Percentiles rank a stretch among this genome's conserved stretches.
These are phyloP conservation scores for Heliangelus exortis DNA, from an alignment of 2,797 vertebrate species.

Conservation along the genomic window DNA sequence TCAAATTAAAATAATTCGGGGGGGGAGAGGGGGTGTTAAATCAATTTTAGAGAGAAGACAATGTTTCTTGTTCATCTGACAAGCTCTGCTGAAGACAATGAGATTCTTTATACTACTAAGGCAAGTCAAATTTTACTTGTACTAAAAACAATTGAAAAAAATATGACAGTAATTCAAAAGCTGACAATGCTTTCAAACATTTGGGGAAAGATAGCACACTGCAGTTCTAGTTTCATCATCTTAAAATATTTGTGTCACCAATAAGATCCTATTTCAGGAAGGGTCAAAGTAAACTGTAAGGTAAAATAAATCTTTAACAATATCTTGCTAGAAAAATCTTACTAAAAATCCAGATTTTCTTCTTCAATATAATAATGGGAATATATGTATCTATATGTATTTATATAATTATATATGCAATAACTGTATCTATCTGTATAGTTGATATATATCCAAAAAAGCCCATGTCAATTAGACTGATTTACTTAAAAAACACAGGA, in stretches of 20 bases:
- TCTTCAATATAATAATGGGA: background rate
- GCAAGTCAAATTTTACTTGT: constrained; percentile 55
- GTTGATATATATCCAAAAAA: background rate
- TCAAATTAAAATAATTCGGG: constrained; percentile 35
- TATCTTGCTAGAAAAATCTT: background rate
- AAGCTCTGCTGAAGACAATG: constrained; percentile 43
- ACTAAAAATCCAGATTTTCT: background rate
- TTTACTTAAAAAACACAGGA: background rate
- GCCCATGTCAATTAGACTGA: background rate
- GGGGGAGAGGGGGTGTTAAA: background rate
- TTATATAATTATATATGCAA: background rate
- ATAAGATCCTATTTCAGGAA: constrained; percentile 20
- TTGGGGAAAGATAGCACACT: constrained; percentile 2
- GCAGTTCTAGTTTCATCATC: constrained; percentile 6
- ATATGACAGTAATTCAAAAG: constrained; percentile 57
- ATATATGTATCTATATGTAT: background rate
- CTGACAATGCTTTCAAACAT: constrained; percentile 68
- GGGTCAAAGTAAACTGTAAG: constrained; percentile 35
- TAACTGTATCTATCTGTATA: too few species aligned
- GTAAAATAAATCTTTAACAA: background rate
- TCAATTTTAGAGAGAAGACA: constrained; percentile 49
- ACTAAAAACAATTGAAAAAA: constrained; percentile 61
- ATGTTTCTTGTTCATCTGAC: constrained; percentile 58
- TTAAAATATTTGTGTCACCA: constrained; percentile 49
- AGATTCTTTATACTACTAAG: constrained; percentile 39